These are phyloP conservation scores for Brachyrhaphis roseni DNA, from an alignment of 2,797 vertebrate genomes.

Conservation along the genomic window DNA sequence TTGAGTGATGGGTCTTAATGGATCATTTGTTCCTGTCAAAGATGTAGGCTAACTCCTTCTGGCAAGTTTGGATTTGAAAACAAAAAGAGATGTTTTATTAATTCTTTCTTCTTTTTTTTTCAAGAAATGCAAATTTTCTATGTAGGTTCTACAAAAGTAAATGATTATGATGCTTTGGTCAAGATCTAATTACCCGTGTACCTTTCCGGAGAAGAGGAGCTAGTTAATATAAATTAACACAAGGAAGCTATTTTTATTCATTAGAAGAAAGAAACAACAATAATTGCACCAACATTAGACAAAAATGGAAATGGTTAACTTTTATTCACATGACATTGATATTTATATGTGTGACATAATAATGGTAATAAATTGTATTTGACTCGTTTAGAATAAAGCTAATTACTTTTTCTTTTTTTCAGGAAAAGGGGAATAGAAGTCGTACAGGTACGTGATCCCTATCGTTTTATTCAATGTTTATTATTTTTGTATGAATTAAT, in stretches of 20 bases:
- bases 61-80: neutral
- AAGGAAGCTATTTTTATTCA: neutral
- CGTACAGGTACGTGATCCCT: slow-evolving; percentile 88
- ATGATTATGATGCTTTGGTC: neutral
- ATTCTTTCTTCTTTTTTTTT: neutral
- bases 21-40: neutral
- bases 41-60: neutral
- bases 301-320: neutral
- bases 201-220: neutral
- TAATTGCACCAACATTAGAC: neutral
- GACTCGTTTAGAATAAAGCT: neutral
- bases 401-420: slow-evolving; percentile 58
- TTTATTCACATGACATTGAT: neutral
- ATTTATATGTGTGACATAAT: neutral
- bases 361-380: neutral
- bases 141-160: neutral
- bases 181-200: neutral
- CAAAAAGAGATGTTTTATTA: neutral
- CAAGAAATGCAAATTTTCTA: neutral
- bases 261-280: neutral
- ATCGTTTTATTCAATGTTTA: neutral
- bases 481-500: neutral
- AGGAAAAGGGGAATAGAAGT: slow-evolving; percentile 99
- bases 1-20: no score
- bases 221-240: no score